Evolutionary conservation across 2,888 invertebrate genomes (phyloP).

Genomic region (Venusia cambrica): DNA sequence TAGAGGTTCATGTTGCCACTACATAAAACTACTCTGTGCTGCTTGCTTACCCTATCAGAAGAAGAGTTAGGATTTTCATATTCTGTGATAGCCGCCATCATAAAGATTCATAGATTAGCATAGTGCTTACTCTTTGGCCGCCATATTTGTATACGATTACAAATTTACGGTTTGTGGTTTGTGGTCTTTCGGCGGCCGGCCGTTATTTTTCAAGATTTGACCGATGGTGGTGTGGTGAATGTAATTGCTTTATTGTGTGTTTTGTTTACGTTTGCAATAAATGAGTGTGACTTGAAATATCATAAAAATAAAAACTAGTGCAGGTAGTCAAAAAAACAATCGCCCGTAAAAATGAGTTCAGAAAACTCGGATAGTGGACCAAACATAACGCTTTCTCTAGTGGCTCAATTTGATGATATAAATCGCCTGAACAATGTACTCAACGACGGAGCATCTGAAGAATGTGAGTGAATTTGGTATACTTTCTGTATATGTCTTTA

Average conservation of each 20-base stretch:
- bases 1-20: no score
- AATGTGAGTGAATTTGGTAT: slow-evolving; percentile 74
- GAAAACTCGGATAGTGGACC: slow-evolving; percentile 65
- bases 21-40: no score
- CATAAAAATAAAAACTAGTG: slow-evolving; percentile 8
- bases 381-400: slow-evolving; percentile 77
- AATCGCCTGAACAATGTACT: slow-evolving; percentile 84
- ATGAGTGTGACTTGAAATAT: slow-evolving; percentile 4
- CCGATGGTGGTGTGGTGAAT: no score
- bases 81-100: no score
- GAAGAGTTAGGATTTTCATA: no score
- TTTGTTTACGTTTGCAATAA: slow-evolving; percentile 4
- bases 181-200: slow-evolving; percentile 23
- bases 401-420: slow-evolving; percentile 87
- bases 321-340: slow-evolving; percentile 23
- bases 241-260: no score
- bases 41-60: no score
- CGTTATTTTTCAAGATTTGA: slow-evolving; percentile 40
- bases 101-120: no score
- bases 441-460: slow-evolving; percentile 84
- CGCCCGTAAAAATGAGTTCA: slow-evolving; percentile 63
- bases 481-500: background rate
- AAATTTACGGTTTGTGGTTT: background rate
- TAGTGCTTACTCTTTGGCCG: no score
- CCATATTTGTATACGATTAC: slow-evolving; percentile 14